Percentiles rank a stretch among this genome's conserved stretches.
Conservation (phyloP, 2,113 vertebrate species). For the Hyperopisus bebe region DNA sequence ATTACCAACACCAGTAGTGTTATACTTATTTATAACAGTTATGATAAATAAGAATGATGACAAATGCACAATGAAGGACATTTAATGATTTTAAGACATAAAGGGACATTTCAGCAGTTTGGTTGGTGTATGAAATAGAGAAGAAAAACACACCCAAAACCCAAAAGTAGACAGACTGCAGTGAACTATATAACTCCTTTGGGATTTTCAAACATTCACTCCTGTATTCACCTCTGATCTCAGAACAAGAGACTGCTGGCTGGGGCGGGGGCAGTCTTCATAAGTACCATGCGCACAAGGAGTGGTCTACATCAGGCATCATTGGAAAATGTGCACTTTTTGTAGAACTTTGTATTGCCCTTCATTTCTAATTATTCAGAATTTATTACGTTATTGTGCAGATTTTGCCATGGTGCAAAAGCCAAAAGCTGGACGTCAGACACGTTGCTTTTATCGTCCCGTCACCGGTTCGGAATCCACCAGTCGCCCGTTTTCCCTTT, state of each 20-base stretch:
- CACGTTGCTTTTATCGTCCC: background rate
- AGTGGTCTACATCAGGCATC: background rate
- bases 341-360: background rate
- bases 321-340: background rate
- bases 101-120: conserved; percentile 52
- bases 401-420: background rate
- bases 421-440: background rate
- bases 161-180: conserved; percentile 37
- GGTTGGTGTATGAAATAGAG: conserved; percentile 52
- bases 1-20: background rate
- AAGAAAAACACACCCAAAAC: conserved; percentile 35
- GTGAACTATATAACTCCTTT: background rate
- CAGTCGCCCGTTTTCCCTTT: background rate
- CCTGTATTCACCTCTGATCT: conserved; percentile 42
- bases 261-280: background rate
- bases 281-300: background rate
- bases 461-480: background rate
- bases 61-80: conserved; percentile 61
- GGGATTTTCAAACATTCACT: background rate
- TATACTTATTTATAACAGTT: background rate
- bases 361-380: background rate
- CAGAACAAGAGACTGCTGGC: background rate
- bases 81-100: conserved; percentile 65
- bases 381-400: background rate
- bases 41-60: conserved; percentile 57